These are phyloP conservation scores for Actenoides hombroni DNA, from an alignment of 2,113 vertebrate genomes.

Conservation along the genomic window DNA sequence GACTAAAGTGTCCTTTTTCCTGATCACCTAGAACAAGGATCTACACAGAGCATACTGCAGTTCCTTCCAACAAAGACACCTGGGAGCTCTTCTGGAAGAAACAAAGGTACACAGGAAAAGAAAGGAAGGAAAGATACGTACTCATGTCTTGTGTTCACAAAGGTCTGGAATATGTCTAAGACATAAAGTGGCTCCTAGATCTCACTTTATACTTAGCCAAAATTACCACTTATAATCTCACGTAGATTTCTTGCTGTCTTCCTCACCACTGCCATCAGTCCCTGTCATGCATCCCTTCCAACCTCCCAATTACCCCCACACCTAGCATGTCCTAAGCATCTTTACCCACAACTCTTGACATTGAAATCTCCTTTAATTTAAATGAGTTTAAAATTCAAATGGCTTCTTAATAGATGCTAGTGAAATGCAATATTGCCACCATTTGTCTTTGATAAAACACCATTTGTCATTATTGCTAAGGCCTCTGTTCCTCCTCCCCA, in stretches of 20 bases:
- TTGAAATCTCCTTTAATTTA: slow-evolving; percentile 36
- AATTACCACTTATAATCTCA: not conserved
- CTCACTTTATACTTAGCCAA: not conserved
- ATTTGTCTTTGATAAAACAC: slow-evolving; percentile 52
- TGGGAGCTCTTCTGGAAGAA: not conserved
- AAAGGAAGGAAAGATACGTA: not conserved
- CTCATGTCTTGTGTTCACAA: not conserved
- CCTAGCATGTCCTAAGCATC: not conserved
- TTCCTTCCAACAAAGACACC: not conserved
- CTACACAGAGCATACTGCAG: not conserved
- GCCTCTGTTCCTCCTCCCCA: slow-evolving; percentile 6
- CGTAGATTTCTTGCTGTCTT: not conserved
- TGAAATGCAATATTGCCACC: slow-evolving; percentile 35
- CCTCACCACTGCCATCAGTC: not conserved
- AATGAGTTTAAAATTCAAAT: slow-evolving; percentile 64
- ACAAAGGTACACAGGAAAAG: not conserved
- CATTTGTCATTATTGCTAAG: slow-evolving; percentile 26
- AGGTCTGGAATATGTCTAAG: not conserved
- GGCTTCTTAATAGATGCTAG: slow-evolving; percentile 39
- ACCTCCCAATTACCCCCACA: not conserved
- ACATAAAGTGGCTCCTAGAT: not conserved
- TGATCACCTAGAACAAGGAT: not conserved
- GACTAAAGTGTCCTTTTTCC: not conserved
- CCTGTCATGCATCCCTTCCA: not conserved
- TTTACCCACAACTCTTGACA: slow-evolving; percentile 21